These are phyloP conservation scores for Dicentrarchus labrax DNA, from an alignment of 2,113 vertebrate genomes.

Conservation along the genomic window DNA sequence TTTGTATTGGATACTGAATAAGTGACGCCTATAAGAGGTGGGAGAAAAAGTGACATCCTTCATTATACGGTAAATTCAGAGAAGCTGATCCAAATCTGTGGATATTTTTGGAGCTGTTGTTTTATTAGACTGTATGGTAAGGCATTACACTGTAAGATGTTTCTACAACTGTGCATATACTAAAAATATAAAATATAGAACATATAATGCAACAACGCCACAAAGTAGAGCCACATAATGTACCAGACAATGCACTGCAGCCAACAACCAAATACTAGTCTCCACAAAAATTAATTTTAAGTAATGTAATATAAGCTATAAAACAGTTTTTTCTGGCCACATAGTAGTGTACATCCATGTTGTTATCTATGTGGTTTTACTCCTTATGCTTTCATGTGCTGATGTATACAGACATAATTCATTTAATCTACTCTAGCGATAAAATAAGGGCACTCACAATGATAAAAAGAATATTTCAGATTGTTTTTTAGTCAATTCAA, in stretches of 20 bases:
- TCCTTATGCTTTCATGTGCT: neutral
- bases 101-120: neutral
- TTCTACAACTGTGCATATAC: neutral
- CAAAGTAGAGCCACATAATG: neutral
- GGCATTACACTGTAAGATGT: neutral
- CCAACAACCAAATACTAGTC: neutral
- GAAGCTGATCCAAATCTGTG: too few relatives aligned
- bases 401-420: neutral
- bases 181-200: neutral
- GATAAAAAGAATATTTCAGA: neutral
- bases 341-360: neutral
- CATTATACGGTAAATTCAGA: neutral
- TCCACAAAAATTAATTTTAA: neutral
- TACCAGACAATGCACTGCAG: neutral
- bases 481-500: neutral
- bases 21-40: neutral
- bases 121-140: neutral
- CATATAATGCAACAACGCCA: neutral
- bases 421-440: neutral
- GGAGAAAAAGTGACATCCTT: neutral
- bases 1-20: neutral
- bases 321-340: too few relatives aligned
- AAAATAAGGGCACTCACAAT: too few relatives aligned
- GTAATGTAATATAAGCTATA: neutral
- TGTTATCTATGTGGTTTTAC: neutral